These are phyloP conservation scores for Mycteria americana DNA, from an alignment of 2,797 vertebrate species.

Conservation along the genomic window DNA sequence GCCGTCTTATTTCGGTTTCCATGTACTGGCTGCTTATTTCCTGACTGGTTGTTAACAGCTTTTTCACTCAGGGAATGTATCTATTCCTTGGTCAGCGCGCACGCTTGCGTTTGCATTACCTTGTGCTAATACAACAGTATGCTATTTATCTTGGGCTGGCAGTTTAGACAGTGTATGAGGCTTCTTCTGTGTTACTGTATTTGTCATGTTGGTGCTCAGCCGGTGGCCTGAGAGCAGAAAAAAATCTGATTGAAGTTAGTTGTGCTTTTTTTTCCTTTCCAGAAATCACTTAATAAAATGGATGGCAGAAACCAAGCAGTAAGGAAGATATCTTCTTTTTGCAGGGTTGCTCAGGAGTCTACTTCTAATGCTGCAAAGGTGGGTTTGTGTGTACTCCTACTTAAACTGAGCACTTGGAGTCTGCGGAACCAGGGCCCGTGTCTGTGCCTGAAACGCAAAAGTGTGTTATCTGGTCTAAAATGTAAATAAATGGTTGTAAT, in stretches of 20 bases:
- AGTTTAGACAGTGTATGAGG: rapidly evolving
- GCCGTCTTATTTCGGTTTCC: not conserved
- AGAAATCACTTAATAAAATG: not conserved
- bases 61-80: rapidly evolving
- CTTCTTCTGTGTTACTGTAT: rapidly evolving
- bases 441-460: not conserved
- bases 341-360: not conserved
- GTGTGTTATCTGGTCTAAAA: not conserved
- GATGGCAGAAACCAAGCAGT: not conserved
- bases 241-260: not conserved
- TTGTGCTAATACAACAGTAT: rapidly evolving
- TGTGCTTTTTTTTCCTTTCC: not conserved
- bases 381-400: not conserved
- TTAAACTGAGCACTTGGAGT: not conserved
- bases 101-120: rapidly evolving
- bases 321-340: not conserved
- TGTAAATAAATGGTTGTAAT: not conserved
- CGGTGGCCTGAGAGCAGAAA: not conserved
- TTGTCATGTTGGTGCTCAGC: not conserved
- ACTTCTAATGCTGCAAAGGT: not conserved
- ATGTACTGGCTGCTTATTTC: not conserved
- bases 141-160: rapidly evolving
- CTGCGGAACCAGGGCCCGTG: not conserved
- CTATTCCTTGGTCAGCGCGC: rapidly evolving
- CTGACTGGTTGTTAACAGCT: no score